Conservation (phyloP, 2,888 invertebrate species). For the Protophormia terraenovae region DNA sequence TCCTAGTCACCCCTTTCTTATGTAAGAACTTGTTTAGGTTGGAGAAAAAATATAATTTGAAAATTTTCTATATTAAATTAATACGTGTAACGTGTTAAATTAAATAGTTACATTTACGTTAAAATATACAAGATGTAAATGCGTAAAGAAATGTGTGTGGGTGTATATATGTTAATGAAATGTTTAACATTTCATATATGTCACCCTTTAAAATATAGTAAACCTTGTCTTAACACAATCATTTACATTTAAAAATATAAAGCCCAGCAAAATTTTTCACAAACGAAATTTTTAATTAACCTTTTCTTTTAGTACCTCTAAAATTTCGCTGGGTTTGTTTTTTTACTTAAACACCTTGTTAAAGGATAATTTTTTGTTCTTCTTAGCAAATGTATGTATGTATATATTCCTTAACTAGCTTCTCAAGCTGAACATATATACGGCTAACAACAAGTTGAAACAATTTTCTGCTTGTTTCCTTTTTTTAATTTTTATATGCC, state of each 20-base stretch:
- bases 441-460: conserved; percentile 48
- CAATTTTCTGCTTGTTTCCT: conserved; percentile 23
- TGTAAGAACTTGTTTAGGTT: not conserved
- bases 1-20: not conserved
- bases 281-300: no score
- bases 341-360: conserved; percentile 50
- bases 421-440: conserved; percentile 31
- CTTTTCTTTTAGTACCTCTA: not conserved
- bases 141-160: not conserved
- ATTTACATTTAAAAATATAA: not conserved
- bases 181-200: conserved; percentile 56
- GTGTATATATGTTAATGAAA: conserved; percentile 38
- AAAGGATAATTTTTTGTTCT: conserved; percentile 15
- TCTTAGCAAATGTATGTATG: not conserved
- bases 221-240: not conserved
- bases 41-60: conserved; percentile 7
- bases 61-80: conserved; percentile 63
- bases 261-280: not conserved
- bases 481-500: conserved; percentile 2
- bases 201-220: conserved; percentile 28
- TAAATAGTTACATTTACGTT: conserved; percentile 51
- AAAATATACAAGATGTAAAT: conserved; percentile 1
- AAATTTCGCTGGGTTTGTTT: conserved; percentile 33
- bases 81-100: conserved; percentile 62
- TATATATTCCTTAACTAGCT: conserved; percentile 45